These are phyloP conservation scores for Alaudala cheleensis DNA, from an alignment of 2,113 vertebrate genomes.

Conservation along the genomic window DNA sequence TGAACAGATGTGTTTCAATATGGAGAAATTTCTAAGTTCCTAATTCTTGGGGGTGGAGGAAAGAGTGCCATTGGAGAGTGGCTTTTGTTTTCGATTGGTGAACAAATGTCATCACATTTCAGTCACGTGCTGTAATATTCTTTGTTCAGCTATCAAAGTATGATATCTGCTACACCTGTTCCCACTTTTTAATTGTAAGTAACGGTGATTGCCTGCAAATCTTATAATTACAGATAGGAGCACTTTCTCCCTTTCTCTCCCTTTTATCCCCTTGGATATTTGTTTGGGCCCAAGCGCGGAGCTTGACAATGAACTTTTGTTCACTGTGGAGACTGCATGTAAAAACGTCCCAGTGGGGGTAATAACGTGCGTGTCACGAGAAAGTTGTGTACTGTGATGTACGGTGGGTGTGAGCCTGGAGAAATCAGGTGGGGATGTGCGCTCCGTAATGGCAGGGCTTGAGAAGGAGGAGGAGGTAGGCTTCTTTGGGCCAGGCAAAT, in stretches of 20 bases:
- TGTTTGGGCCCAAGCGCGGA: slow-evolving; percentile 64
- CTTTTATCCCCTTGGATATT: not conserved
- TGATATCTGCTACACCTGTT: slow-evolving; percentile 64
- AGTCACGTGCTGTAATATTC: slow-evolving; percentile 77
- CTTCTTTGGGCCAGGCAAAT: slow-evolving; percentile 42
- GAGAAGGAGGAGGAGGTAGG: slow-evolving; percentile 20
- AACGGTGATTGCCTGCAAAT: slow-evolving; percentile 38
- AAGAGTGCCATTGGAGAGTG: slow-evolving; percentile 67
- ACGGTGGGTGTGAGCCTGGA: not conserved
- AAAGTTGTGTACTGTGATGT: slow-evolving; percentile 21
- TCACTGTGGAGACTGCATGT: slow-evolving; percentile 28
- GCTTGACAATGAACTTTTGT: slow-evolving; percentile 76
- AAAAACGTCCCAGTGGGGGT: slow-evolving; percentile 32
- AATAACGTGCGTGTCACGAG: not conserved
- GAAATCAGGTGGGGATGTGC: not conserved
- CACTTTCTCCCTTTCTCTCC: not conserved
- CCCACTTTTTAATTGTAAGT: slow-evolving; percentile 64
- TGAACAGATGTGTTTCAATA: slow-evolving; percentile 66
- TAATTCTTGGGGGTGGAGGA: slow-evolving; percentile 72
- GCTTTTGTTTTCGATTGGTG: slow-evolving; percentile 78
- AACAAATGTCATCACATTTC: slow-evolving; percentile 78
- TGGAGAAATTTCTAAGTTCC: slow-evolving; percentile 77
- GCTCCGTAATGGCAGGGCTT: not conserved
- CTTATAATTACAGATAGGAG: not conserved
- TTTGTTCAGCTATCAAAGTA: slow-evolving; percentile 78